phyloP scores from a whole-genome alignment of 2,888 invertebrate species.

The Perizoma affinitatum region DNA sequence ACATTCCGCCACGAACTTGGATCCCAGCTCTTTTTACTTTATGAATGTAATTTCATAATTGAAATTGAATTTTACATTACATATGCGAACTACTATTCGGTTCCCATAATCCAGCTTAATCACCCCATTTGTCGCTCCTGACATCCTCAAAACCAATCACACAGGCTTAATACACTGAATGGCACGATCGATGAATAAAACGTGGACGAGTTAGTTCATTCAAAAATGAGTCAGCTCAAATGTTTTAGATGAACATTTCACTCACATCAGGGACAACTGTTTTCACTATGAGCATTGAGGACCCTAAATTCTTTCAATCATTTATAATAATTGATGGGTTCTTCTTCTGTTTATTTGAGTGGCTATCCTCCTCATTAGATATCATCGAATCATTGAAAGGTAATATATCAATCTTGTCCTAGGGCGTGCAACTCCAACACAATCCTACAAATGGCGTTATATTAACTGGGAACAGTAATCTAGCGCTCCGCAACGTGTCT shows the following conservation, averaged over 20 bases:
- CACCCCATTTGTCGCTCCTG: slow-evolving; percentile 18
- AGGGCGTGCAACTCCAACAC: slow-evolving; percentile 92
- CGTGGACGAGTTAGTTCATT: slow-evolving; percentile 8
- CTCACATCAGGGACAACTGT: no score
- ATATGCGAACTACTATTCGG: slow-evolving; percentile 14
- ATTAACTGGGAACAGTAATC: slow-evolving; percentile 89
- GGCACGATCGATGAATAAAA: slow-evolving; percentile 24
- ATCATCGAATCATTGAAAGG: no score
- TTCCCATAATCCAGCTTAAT: slow-evolving; percentile 19
- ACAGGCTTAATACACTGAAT: slow-evolving; percentile 11
- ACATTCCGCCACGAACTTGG: not conserved
- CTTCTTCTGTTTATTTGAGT: no score
- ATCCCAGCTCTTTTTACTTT: not conserved
- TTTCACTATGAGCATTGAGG: no score
- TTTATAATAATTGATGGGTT: no score
- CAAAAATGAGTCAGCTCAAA: not conserved
- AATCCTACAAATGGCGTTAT: slow-evolving; percentile 93
- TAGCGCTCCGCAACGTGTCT: slow-evolving; percentile 92
- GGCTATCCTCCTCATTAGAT: no score
- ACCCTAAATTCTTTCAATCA: no score
- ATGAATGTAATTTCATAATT: slow-evolving; percentile 7
- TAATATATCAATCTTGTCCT: slow-evolving; percentile 37
- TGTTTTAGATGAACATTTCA: no score
- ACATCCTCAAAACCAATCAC: slow-evolving; percentile 9
- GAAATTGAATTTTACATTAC: not conserved